A percentile compares a stretch with the other conserved stretches of the same genome.
phyloP scores from a whole-genome alignment of 2,113 vertebrate species.

The Synchiropus splendidus region DNA sequence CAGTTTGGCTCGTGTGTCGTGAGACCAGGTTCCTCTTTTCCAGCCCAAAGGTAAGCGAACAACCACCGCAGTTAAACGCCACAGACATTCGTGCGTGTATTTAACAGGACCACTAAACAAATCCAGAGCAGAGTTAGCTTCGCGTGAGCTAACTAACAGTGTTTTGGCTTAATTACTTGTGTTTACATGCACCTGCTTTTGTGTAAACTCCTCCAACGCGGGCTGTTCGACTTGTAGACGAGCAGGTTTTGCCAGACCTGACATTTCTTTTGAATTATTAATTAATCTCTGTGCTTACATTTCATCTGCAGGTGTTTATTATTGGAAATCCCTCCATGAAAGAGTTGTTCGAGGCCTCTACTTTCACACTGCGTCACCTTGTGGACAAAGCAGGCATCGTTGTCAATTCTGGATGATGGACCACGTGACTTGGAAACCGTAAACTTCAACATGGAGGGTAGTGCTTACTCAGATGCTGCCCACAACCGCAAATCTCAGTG shows the following conservation, averaged over 20 bases:
- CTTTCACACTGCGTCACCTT: constrained; percentile 61
- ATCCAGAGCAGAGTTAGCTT: no score
- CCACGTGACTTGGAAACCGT: constrained; percentile 44
- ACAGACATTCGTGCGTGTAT: no score
- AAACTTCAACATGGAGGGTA: constrained; percentile 55
- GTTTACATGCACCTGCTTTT: constrained; percentile 6
- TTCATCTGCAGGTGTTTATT: constrained; percentile 26
- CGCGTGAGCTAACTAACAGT: no score
- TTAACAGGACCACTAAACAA: no score
- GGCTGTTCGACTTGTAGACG: no score
- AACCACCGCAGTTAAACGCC: no score
- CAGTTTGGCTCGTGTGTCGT: constrained; percentile 1
- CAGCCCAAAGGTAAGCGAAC: no score
- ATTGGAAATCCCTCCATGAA: constrained; percentile 34
- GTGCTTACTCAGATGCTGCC: constrained; percentile 18
- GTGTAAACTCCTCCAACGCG: no score
- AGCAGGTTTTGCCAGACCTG: no score
- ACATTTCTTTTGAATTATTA: not conserved
- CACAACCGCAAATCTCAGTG: constrained; percentile 28
- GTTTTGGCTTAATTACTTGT: no score
- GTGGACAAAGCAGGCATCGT: constrained; percentile 58
- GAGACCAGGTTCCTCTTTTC: constrained; percentile 3
- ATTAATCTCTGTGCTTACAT: not conserved
- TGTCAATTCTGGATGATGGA: constrained; percentile 46
- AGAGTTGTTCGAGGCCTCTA: constrained; percentile 38